Evolutionary conservation across 2,888 invertebrate genomes (phyloP).

Genomic region (Synergus itoensis): DNA sequence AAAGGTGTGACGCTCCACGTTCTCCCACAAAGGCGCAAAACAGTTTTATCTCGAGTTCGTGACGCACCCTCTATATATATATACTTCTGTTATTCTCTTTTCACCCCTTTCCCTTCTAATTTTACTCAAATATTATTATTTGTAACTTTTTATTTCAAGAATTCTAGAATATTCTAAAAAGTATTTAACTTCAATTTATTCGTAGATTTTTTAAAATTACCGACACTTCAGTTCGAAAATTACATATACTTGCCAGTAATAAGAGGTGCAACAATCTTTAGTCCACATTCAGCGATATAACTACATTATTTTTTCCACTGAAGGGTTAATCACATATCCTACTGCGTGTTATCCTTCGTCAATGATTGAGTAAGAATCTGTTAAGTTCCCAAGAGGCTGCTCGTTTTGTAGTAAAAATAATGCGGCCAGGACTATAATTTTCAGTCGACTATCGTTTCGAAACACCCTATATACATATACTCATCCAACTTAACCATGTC

Average conservation of each 20-base stretch:
- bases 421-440: slow-evolving; percentile 24
- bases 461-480: slow-evolving; percentile 38
- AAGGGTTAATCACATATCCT: slow-evolving; percentile 19
- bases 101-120: neutral
- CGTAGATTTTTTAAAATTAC: neutral
- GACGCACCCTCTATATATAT: neutral
- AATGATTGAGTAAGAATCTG: slow-evolving; percentile 5
- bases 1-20: slow-evolving; percentile 57
- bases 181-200: neutral
- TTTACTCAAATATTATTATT: neutral
- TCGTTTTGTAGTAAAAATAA: slow-evolving; percentile 26
- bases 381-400: slow-evolving; percentile 15
- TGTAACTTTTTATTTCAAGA: neutral
- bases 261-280: neutral
- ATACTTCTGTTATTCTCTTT: neutral
- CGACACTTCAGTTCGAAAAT: neutral
- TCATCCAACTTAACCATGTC: slow-evolving; percentile 34
- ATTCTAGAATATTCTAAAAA: too few relatives aligned
- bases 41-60: slow-evolving; percentile 21
- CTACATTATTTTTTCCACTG: neutral
- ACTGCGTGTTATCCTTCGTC: slow-evolving; percentile 5
- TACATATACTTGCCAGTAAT: neutral
- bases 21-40: neutral
- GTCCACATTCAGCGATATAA: neutral
- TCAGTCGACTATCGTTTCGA: slow-evolving; percentile 35